phyloP scores from a whole-genome alignment of 2,113 vertebrate genomes.

The Astur gentilis region DNA sequence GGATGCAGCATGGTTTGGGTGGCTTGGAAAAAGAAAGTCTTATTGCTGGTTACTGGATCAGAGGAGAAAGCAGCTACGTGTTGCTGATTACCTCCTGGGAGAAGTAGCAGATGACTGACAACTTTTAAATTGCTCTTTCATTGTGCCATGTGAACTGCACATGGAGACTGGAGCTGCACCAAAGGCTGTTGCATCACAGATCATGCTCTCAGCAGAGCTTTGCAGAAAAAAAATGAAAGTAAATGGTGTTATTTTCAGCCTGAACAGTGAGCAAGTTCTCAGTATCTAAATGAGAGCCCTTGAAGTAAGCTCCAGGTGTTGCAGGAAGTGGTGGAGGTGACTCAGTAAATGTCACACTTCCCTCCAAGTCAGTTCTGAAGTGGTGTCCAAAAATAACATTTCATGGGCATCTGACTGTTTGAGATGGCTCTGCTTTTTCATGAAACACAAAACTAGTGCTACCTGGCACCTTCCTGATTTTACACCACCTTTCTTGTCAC shows the following conservation, averaged over 20 bases:
- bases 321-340: conserved; percentile 58
- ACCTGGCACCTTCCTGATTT: background rate
- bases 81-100: background rate
- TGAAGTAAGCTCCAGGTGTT: conserved; percentile 57
- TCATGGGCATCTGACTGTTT: conserved; percentile 5
- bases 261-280: conserved; percentile 46
- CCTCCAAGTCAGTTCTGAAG: conserved; percentile 39
- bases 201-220: conserved; percentile 34
- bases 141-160: background rate
- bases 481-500: background rate
- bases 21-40: background rate
- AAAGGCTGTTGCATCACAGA: conserved; percentile 39
- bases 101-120: conserved; percentile 16
- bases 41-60: background rate
- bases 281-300: conserved; percentile 54
- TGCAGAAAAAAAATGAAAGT: conserved; percentile 54
- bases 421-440: background rate
- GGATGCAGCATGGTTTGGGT: background rate
- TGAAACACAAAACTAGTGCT: background rate
- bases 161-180: background rate
- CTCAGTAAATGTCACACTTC: conserved; percentile 59
- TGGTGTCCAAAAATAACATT: conserved; percentile 24
- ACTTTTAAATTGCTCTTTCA: conserved; percentile 3
- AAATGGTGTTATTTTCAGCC: conserved; percentile 38
- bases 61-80: background rate